Conservation (phyloP, 2,797 vertebrate species). For the Acanthurus lineatus region DNA sequence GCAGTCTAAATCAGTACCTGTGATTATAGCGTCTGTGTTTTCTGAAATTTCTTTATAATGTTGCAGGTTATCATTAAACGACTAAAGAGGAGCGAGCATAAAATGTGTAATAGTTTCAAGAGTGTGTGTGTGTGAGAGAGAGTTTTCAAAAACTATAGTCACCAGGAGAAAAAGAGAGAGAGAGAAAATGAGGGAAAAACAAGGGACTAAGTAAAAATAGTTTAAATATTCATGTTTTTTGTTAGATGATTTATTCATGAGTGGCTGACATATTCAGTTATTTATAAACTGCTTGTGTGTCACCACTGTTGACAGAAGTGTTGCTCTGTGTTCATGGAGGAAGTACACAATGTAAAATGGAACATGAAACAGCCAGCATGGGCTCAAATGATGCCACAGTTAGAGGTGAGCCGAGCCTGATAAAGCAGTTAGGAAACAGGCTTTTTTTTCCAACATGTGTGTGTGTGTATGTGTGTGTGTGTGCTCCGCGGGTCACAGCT, state of each 20-base stretch:
- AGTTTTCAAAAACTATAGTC: conserved; percentile 22
- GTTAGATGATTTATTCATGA: conserved; percentile 73
- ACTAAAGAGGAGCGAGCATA: conserved; percentile 6
- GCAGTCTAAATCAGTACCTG: conserved; percentile 52
- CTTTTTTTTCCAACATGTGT: conserved; percentile 6
- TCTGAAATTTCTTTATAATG: conserved; percentile 33
- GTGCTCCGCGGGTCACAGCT: conserved; percentile 19
- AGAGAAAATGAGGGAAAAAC: conserved; percentile 27
- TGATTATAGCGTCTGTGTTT: conserved; percentile 34
- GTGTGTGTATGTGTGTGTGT: not conserved
- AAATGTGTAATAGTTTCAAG: not conserved
- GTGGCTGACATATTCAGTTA: conserved; percentile 64
- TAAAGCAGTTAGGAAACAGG: conserved; percentile 14
- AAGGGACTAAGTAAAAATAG: conserved; percentile 51
- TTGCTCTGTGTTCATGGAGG: conserved; percentile 54
- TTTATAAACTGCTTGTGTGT: conserved; percentile 70
- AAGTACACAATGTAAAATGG: conserved; percentile 57
- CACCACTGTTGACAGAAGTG: conserved; percentile 64
- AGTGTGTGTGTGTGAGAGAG: conserved; percentile 22
- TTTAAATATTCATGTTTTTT: conserved; percentile 69
- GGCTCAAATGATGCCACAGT: conserved; percentile 37
- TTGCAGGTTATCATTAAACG: conserved; percentile 47
- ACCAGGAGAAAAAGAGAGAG: conserved; percentile 8
- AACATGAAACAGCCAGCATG: conserved; percentile 49
- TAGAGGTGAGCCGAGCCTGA: conserved; percentile 52